Base-by-base conservation (phyloP, 2,113 vertebrate species). In the Telmatochromis sp. region DNA sequence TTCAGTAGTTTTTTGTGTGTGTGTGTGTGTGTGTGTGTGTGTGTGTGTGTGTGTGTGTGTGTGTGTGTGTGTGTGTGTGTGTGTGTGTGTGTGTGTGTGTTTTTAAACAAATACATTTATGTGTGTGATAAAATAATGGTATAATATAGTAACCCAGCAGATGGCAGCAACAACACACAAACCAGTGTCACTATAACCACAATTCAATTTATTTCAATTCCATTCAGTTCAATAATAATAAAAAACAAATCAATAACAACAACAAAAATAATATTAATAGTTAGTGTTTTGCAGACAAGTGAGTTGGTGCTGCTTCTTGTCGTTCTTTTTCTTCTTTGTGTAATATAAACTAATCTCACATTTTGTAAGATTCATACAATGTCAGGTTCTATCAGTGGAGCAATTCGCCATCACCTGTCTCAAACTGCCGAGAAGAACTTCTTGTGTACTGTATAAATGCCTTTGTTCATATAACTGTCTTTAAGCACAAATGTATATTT, bases 101-200 rank as follows among this genome's bases (percentile, higher is more conserved):
- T 11, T 58, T 35, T 51, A 23, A 6, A 33, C 9, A 33, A 15
- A 3, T 2, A 26, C 7, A 28, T 53, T 57, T 6, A 5, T 49
- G 10, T 26, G 11, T 10, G 15, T 7, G 15, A 14, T 7, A n/a
- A 21, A 35, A 9, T 31, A 14, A 14, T 21, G 0, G 2, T 75
- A 85, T n/a, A 85, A 79, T 91, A 23, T 37, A 49, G 7, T 9
- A 2, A 1, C 3, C 87, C 94, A 94, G 84, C 47, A 95, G 95
- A 89, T 94, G 90, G 94, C 85, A 94, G 94, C 90, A 94, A 42
- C 23, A 33, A 17, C 83, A n/a, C 81, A 88, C 73, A 37, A 80
- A 89, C 19, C 10, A 65, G 10, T 7, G 11, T 21, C 11, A 58
- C 17, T 37, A 35, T n/a, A 65, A 2, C 37, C 15, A 47, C 33